Evolutionary conservation across 2,888 invertebrate genomes (phyloP).

Genomic region (Tipula helvola): DNA sequence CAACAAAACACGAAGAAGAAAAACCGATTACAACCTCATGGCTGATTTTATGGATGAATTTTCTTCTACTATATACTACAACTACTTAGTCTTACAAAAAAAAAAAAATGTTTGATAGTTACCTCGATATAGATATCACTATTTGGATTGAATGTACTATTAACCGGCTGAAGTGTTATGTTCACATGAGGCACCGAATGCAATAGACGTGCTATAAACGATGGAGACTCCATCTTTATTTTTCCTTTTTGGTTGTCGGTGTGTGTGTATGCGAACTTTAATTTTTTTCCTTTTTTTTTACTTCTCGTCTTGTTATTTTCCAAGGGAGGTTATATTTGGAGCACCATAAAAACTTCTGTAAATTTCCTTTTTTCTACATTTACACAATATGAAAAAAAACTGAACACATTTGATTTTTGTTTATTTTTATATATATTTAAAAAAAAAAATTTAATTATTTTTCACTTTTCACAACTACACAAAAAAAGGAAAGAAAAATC

Average conservation of each 20-base stretch:
- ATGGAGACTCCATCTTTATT: constrained; percentile 42
- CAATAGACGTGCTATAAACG: constrained; percentile 64
- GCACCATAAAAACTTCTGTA: background rate
- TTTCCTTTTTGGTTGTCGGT: background rate
- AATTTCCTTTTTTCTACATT: background rate
- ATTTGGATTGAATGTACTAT: constrained; percentile 72
- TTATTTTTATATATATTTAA: background rate
- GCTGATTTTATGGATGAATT: background rate
- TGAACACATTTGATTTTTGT: background rate
- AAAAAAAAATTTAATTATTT: background rate
- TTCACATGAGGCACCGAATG: constrained; percentile 77
- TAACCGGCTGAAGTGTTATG: constrained; percentile 67
- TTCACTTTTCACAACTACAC: background rate
- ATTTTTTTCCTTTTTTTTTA: background rate
- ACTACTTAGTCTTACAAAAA: background rate
- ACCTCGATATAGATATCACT: constrained; percentile 75
- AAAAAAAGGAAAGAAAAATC: background rate
- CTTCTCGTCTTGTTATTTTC: background rate
- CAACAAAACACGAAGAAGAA: background rate
- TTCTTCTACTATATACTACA: background rate
- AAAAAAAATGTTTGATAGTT: constrained; percentile 20
- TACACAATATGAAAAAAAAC: background rate
- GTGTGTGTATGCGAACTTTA: background rate
- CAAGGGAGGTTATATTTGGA: constrained; percentile 1
- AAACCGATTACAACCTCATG: background rate